Conservation (phyloP, 2,797 vertebrate species). For the Telmatherina bonti region DNA sequence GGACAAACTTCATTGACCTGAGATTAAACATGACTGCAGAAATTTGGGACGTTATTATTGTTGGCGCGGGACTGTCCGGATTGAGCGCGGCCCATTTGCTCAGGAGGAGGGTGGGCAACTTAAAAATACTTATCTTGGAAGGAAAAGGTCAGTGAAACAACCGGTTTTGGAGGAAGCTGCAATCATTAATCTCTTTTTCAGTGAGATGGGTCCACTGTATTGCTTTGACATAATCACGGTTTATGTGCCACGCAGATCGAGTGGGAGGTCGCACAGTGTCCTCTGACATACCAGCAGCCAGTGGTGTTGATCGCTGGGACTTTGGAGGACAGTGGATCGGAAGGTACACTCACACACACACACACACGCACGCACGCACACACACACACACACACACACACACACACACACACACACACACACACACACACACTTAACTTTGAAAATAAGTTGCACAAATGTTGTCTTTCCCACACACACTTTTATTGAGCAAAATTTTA, state of each 20-base stretch:
- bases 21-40: conserved; percentile 67
- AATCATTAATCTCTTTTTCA: neutral
- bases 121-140: conserved; percentile 79
- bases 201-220: neutral
- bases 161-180: neutral
- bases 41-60: conserved; percentile 80
- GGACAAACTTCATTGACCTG: neutral
- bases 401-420: too few relatives aligned
- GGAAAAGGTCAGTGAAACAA: conserved; percentile 78
- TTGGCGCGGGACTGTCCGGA: conserved; percentile 83
- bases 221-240: conserved; percentile 7
- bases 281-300: conserved; percentile 69
- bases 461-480: too few relatives aligned
- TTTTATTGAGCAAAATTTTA: too few relatives aligned
- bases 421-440: too few relatives aligned
- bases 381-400: too few relatives aligned
- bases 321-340: conserved; percentile 84
- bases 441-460: too few relatives aligned
- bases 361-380: neutral
- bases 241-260: conserved; percentile 67
- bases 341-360: conserved; percentile 64
- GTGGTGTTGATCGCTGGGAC: conserved; percentile 80
- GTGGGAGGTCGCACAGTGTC: conserved; percentile 82
- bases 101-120: conserved; percentile 52
- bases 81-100: conserved; percentile 78